Evolutionary conservation across 1,140 invertebrate genomes (phyloP).

Genomic region (Dreissena rostriformis): DNA sequence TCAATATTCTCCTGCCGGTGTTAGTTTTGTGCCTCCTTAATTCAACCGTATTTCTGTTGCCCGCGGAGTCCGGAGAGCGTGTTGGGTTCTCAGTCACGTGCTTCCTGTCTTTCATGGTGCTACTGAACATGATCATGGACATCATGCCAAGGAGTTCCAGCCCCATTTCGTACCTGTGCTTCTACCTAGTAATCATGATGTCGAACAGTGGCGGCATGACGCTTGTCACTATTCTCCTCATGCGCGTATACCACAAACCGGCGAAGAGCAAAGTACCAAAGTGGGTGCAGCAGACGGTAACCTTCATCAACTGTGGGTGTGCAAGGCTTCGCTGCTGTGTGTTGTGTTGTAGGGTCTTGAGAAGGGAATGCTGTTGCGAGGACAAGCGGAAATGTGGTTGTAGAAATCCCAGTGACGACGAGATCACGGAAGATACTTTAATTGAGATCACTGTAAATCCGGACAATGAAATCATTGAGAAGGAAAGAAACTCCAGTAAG

Average conservation of each 20-base stretch:
- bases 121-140: conserved; percentile 56
- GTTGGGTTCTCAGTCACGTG: conserved; percentile 57
- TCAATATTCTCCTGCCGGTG: conserved; percentile 59
- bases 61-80: conserved; percentile 56
- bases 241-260: conserved; percentile 49
- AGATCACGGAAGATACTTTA: background rate
- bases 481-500: background rate
- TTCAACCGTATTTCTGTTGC: conserved; percentile 57
- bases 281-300: conserved; percentile 23
- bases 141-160: conserved; percentile 51
- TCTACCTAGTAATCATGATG: conserved; percentile 53
- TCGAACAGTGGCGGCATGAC: conserved; percentile 42
- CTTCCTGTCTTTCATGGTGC: conserved; percentile 57
- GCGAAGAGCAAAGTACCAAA: conserved; percentile 45
- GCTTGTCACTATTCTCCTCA: conserved; percentile 42
- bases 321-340: conserved; percentile 39
- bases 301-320: conserved; percentile 43
- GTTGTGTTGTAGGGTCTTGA: conserved; percentile 17
- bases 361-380: conserved; percentile 11
- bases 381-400: conserved; percentile 34
- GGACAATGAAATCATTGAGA: conserved; percentile 11
- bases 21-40: conserved; percentile 53
- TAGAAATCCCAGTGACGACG: background rate
- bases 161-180: conserved; percentile 49
- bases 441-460: conserved; percentile 23